phyloP scores from a whole-genome alignment of 1,140 invertebrate genomes.

The Drosophila takahashii region DNA sequence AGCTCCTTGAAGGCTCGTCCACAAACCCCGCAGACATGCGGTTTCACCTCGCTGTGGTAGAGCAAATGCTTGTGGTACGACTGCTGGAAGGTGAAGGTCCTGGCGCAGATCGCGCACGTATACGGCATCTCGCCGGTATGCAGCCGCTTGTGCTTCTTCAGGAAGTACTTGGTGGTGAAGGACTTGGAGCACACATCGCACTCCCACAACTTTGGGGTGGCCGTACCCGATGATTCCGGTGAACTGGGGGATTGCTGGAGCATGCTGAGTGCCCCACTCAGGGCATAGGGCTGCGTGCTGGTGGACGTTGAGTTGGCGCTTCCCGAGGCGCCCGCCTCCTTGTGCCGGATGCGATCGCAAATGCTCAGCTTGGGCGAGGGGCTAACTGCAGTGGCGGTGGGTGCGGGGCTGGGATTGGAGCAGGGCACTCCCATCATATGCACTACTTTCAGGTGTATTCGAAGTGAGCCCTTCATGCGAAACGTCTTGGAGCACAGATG shows the following conservation, averaged over 20 bases:
- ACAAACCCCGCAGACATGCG: conserved; percentile 91
- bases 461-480: conserved; percentile 92
- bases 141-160: conserved; percentile 94
- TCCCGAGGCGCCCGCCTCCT: conserved; percentile 46
- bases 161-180: conserved; percentile 95
- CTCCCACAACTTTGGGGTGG: conserved; percentile 89
- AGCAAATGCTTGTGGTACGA: conserved; percentile 95
- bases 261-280: conserved; percentile 70
- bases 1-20: conserved; percentile 94
- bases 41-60: conserved; percentile 94
- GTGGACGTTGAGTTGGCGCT: not conserved
- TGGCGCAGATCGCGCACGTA: conserved; percentile 92
- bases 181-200: conserved; percentile 93
- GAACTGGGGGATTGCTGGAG: conserved; percentile 54
- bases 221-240: conserved; percentile 3
- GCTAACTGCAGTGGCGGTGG: conserved; percentile 7
- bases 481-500: conserved; percentile 92
- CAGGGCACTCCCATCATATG: conserved; percentile 86
- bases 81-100: conserved; percentile 96
- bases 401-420: conserved; percentile 23
- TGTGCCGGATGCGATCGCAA: conserved; percentile 81
- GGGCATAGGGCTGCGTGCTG: conserved; percentile 56
- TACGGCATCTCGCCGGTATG: conserved; percentile 95
- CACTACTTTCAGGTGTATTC: conserved; percentile 92
- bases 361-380: conserved; percentile 71